Conservation (phyloP, 2,113 vertebrate species). For the Misgurnus mizolepis region DNA sequence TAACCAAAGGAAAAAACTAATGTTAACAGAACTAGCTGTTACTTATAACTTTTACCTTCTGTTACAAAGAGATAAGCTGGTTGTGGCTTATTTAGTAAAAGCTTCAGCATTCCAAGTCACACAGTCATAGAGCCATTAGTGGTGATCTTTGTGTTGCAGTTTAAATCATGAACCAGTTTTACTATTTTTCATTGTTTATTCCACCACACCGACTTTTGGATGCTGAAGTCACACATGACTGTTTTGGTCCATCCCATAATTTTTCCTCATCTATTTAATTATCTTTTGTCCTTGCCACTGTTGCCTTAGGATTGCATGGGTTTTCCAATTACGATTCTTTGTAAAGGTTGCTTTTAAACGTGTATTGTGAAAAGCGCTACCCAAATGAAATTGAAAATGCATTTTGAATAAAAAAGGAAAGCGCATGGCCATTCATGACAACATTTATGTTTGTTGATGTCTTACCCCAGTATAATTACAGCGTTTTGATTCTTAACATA, state of each 20-base stretch:
- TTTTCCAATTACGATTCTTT: too few relatives aligned
- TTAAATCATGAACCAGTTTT: constrained; percentile 17
- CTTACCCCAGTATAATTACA: constrained; percentile 5
- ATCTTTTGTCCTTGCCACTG: too few relatives aligned
- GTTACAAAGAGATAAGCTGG: background rate
- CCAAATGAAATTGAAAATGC: too few relatives aligned
- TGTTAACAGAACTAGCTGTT: too few relatives aligned
- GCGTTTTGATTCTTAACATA: constrained; percentile 8
- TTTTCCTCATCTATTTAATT: too few relatives aligned
- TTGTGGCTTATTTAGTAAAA: background rate
- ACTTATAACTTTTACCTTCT: background rate
- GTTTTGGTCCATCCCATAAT: too few relatives aligned
- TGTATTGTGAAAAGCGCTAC: too few relatives aligned
- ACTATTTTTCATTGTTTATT: background rate
- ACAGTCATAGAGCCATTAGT: constrained; percentile 10
- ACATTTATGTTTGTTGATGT: background rate
- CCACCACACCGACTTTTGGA: background rate
- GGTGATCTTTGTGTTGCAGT: constrained; percentile 18
- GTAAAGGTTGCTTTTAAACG: too few relatives aligned
- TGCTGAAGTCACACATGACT: background rate
- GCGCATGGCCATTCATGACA: background rate
- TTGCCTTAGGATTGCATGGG: too few relatives aligned
- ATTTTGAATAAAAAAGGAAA: too few relatives aligned
- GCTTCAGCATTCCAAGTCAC: background rate
- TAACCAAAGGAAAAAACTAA: too few relatives aligned